Conservation (phyloP, 2,113 vertebrate genomes). For the Orcinus orca region DNA sequence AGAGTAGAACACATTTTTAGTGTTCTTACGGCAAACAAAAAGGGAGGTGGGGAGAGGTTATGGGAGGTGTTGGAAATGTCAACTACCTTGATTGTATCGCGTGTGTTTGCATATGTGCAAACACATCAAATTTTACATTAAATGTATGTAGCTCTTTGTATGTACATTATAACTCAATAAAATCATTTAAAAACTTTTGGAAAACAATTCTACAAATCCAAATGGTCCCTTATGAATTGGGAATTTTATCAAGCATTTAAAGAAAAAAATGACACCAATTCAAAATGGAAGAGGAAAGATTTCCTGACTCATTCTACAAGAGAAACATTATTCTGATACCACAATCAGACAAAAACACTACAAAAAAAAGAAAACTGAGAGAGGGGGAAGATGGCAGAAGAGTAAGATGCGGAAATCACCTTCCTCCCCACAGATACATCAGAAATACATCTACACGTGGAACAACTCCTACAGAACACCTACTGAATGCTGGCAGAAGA, state of each 20-base stretch:
- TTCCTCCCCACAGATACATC: too few relatives aligned
- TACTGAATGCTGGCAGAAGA: too few relatives aligned
- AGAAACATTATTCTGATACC: background rate
- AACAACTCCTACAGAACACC: too few relatives aligned
- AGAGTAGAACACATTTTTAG: background rate
- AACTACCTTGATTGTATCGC: background rate
- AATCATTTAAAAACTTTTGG: background rate
- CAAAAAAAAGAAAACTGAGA: background rate
- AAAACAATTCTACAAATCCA: background rate
- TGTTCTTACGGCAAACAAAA: background rate
- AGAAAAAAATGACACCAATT: background rate
- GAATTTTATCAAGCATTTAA: background rate
- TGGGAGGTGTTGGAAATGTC: background rate
- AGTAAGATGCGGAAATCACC: too few relatives aligned
- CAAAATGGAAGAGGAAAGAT: background rate
- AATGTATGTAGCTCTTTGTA: background rate
- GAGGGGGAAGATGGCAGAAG: too few relatives aligned
- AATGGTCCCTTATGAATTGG: background rate
- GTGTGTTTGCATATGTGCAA: too few relatives aligned
- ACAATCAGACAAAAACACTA: background rate
- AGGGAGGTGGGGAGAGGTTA: too few relatives aligned
- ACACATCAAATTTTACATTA: background rate
- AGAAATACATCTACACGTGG: too few relatives aligned
- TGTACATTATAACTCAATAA: background rate
- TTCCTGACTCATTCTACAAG: background rate